These are phyloP conservation scores for Apotomis turbidana DNA, from an alignment of 2,888 invertebrate genomes.

Conservation along the genomic window DNA sequence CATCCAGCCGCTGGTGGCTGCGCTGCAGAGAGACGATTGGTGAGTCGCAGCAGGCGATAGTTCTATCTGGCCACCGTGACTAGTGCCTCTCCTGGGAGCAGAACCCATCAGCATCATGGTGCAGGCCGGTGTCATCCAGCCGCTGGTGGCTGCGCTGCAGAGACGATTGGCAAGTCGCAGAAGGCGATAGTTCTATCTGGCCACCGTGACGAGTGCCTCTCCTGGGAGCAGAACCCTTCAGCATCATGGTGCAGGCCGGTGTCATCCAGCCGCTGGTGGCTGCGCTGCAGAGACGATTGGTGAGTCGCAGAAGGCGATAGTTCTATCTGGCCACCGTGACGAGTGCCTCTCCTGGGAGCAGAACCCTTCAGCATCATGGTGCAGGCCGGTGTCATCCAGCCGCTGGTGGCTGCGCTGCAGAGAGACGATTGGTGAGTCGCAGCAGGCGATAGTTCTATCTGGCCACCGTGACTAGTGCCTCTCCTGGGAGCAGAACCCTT, in stretches of 20 bases:
- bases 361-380: conserved; percentile 94
- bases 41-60: conserved; percentile 62
- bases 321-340: conserved; percentile 85
- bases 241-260: conserved; percentile 91
- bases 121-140: conserved; percentile 90
- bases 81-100: no score
- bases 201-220: conserved; percentile 89
- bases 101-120: conserved; percentile 96
- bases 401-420: conserved; percentile 90
- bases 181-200: conserved; percentile 48
- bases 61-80: conserved; percentile 80
- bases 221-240: conserved; percentile 94
- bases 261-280: conserved; percentile 92
- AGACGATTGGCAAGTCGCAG: conserved; percentile 86
- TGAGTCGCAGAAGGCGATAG: conserved; percentile 64
- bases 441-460: conserved; percentile 47
- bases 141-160: conserved; percentile 90
- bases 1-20: conserved; percentile 91
- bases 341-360: conserved; percentile 93
- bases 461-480: conserved; percentile 85
- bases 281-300: conserved; percentile 89
- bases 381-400: conserved; percentile 91
- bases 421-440: conserved; percentile 87
- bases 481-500: no score
- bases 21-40: conserved; percentile 89